phyloP scores from a whole-genome alignment of 2,797 vertebrate genomes.

The Hippopotamyrus pictus region DNA sequence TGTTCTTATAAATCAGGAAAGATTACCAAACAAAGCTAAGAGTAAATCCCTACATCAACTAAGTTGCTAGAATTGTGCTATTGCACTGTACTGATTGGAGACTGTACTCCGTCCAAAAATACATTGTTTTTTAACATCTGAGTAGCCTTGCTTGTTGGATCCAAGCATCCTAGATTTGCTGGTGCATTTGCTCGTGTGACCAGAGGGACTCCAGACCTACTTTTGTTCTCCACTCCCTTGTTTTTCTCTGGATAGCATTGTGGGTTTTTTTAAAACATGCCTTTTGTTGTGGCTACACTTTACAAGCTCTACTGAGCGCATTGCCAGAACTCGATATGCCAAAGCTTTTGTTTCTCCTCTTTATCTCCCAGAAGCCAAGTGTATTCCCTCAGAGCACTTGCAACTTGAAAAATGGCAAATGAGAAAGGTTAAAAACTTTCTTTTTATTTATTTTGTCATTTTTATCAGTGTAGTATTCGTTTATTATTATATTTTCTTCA shows the following conservation, averaged over 20 bases:
- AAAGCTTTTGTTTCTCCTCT: slow-evolving; percentile 4
- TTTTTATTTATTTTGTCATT: background rate
- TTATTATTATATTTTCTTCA: background rate
- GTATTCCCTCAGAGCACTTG: background rate
- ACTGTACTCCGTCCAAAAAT: background rate
- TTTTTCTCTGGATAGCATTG: slow-evolving; percentile 5
- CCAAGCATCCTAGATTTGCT: slow-evolving; percentile 4
- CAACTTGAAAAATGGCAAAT: slow-evolving; percentile 2
- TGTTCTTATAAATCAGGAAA: background rate
- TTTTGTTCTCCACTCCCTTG: background rate
- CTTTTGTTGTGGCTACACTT: slow-evolving; percentile 17
- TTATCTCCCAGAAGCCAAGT: slow-evolving; percentile 15
- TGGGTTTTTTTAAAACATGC: background rate
- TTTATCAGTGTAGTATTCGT: background rate
- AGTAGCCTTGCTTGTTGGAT: background rate
- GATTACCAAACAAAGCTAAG: background rate
- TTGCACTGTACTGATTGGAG: background rate
- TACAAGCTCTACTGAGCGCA: background rate
- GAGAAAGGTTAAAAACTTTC: slow-evolving; percentile 11
- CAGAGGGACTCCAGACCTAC: background rate
- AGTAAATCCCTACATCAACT: background rate
- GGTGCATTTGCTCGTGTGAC: background rate
- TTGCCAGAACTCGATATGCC: slow-evolving; percentile 14
- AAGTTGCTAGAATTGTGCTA: background rate
- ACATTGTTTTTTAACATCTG: background rate